Evolutionary conservation across 2,113 vertebrate species (phyloP).

Genomic region (Pyrgilauda ruficollis): DNA sequence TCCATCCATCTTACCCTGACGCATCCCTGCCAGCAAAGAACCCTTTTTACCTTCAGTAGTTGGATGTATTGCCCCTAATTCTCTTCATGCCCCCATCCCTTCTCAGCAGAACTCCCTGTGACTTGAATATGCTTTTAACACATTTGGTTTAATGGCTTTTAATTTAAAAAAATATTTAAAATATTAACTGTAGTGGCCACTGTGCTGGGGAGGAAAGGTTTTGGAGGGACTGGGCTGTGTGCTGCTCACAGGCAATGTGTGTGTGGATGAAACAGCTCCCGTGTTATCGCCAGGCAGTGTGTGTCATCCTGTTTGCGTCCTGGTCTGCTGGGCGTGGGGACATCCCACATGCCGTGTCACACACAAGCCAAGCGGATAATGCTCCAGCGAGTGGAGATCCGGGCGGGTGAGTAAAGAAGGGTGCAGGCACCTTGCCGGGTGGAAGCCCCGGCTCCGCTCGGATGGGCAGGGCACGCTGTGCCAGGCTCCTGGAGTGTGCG

Average conservation of each 20-base stretch:
- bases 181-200: background rate
- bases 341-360: background rate
- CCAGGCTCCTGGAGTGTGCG: background rate
- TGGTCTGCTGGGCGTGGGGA: background rate
- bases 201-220: background rate
- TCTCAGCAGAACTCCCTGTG: background rate
- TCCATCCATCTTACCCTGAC: background rate
- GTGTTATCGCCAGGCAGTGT: rapidly evolving
- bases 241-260: background rate
- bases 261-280: background rate
- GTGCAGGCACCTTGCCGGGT: background rate
- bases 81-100: background rate
- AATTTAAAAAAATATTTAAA: background rate
- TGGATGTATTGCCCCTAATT: background rate
- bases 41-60: background rate
- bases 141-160: background rate
- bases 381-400: background rate
- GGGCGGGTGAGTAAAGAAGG: background rate
- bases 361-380: rapidly evolving
- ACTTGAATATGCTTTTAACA: background rate
- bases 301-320: background rate
- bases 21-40: background rate
- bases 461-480: background rate
- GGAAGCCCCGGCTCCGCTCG: rapidly evolving
- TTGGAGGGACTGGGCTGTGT: background rate